phyloP scores from a whole-genome alignment of 2,888 invertebrate genomes.

The Theodoxus fluviatilis region DNA sequence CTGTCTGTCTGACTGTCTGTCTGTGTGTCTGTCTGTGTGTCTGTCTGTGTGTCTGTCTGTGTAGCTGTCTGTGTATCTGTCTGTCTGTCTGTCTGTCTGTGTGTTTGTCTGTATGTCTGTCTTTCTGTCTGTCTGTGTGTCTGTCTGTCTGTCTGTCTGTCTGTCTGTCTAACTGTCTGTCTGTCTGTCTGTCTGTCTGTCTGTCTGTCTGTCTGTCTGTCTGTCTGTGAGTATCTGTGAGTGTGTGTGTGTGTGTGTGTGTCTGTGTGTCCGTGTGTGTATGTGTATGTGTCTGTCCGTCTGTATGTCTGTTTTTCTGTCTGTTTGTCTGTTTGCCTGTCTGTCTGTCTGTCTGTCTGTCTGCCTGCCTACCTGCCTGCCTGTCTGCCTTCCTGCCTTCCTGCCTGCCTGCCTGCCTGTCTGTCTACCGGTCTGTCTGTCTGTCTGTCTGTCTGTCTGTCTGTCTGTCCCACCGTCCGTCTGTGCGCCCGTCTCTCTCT shows the following conservation, averaged over 20 bases:
- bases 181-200: neutral
- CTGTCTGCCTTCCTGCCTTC: neutral
- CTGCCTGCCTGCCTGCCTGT: neutral
- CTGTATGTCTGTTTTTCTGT: neutral
- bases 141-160: neutral
- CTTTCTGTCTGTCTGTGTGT: neutral
- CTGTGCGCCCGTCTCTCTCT: no score
- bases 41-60: neutral
- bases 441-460: conserved; percentile 4
- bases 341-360: neutral
- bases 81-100: neutral
- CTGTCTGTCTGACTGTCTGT: neutral
- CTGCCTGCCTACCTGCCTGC: neutral
- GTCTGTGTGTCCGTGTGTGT: neutral
- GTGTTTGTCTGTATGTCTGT: neutral
- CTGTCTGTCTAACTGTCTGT: neutral
- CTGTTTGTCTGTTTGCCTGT: neutral
- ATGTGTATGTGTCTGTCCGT: neutral
- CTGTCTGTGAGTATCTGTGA: neutral
- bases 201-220: neutral
- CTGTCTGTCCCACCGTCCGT: no score
- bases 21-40: conserved; percentile 6
- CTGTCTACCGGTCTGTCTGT: neutral
- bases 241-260: neutral
- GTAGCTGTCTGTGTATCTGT: neutral